phyloP scores from a whole-genome alignment of 1,140 invertebrate genomes.

The Achroia grisella region DNA sequence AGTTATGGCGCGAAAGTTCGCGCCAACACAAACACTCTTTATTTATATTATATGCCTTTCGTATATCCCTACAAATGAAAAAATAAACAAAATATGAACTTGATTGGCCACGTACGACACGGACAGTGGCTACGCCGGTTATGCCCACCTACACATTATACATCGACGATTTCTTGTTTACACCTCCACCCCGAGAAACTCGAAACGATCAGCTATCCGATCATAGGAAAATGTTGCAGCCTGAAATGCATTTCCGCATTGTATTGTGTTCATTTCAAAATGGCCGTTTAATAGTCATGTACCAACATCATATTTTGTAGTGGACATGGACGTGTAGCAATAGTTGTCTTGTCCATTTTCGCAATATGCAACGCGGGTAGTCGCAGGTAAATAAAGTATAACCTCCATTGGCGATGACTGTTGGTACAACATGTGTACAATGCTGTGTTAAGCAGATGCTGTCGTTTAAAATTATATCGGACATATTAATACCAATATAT shows the following conservation, averaged over 20 bases:
- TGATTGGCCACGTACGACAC: slow-evolving; percentile 49
- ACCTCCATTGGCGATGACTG: too few relatives aligned
- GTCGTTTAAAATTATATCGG: too few relatives aligned
- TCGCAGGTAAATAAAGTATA: background rate
- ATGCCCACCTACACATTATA: slow-evolving; percentile 17
- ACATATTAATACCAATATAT: too few relatives aligned
- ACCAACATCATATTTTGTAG: slow-evolving; percentile 21
- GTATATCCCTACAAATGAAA: slow-evolving; percentile 17
- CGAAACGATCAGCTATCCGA: slow-evolving; percentile 27
- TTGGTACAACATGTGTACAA: too few relatives aligned
- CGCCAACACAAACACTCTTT: slow-evolving; percentile 31
- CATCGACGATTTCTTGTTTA: slow-evolving; percentile 47
- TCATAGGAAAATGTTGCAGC: slow-evolving; percentile 33
- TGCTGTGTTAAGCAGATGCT: too few relatives aligned
- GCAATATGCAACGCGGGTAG: slow-evolving; percentile 28
- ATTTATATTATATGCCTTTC: slow-evolving; percentile 19
- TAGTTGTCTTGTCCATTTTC: slow-evolving; percentile 46
- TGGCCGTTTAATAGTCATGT: slow-evolving; percentile 38
- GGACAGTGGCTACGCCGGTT: slow-evolving; percentile 53
- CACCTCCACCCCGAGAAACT: slow-evolving; percentile 28
- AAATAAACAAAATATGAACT: slow-evolving; percentile 15
- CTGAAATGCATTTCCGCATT: slow-evolving; percentile 50
- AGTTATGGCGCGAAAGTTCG: slow-evolving; percentile 31
- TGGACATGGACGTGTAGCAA: slow-evolving; percentile 41
- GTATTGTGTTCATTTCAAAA: slow-evolving; percentile 40